These are phyloP conservation scores for Stegana nigrithorax DNA, from an alignment of 2,888 invertebrate genomes.

Conservation along the genomic window DNA sequence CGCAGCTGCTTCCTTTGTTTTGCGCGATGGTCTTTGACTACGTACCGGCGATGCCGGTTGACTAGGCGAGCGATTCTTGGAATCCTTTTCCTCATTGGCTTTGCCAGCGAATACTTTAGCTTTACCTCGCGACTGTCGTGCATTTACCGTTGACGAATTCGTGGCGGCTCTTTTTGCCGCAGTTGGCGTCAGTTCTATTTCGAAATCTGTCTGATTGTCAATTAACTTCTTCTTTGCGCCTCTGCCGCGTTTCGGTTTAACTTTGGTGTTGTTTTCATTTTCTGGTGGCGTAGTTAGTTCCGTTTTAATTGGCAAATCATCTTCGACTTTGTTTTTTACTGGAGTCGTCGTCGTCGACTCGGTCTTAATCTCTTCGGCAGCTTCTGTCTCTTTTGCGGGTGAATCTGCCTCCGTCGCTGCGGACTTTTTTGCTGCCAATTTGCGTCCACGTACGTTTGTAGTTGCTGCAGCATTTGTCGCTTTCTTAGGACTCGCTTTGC, in stretches of 20 bases:
- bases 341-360: not conserved
- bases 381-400: constrained; percentile 7
- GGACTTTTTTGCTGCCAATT: constrained; percentile 33
- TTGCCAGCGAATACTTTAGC: constrained; percentile 32
- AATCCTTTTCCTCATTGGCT: constrained; percentile 20
- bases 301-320: constrained; percentile 3
- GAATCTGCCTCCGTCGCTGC: not conserved
- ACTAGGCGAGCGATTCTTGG: constrained; percentile 28
- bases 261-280: not conserved
- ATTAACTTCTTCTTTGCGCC: constrained; percentile 41
- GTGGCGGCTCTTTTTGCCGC: constrained; percentile 44
- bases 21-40: constrained; percentile 72
- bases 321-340: constrained; percentile 23
- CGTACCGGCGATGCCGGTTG: constrained; percentile 50
- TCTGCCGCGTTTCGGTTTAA: constrained; percentile 25
- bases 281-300: constrained; percentile 24
- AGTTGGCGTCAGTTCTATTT: constrained; percentile 34
- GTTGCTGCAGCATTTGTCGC: not conserved
- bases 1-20: constrained; percentile 81
- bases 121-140: constrained; percentile 43
- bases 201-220: constrained; percentile 27
- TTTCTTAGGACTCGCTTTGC: constrained; percentile 37
- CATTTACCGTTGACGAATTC: constrained; percentile 18
- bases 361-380: not conserved
- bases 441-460: constrained; percentile 35